phyloP scores from a whole-genome alignment of 2,888 invertebrate genomes.

The Metacarcinus magister region DNA sequence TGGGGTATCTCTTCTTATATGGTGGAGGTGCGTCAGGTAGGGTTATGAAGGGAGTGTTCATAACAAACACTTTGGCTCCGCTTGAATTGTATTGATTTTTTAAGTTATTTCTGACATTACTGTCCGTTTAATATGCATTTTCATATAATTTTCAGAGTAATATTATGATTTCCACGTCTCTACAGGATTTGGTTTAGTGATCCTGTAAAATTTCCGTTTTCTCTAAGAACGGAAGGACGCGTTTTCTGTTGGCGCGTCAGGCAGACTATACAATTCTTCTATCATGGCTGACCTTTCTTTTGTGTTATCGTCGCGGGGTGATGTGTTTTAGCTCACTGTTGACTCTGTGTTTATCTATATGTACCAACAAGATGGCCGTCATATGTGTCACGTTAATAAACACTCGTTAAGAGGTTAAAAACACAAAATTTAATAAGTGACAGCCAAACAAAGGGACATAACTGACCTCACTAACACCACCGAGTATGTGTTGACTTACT shows the following conservation, averaged over 20 bases:
- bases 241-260: neutral
- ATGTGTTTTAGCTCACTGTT: neutral
- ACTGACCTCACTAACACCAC: too few species aligned
- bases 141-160: neutral
- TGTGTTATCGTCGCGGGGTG: neutral
- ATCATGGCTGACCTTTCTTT: too few species aligned
- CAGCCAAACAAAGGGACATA: too few species aligned
- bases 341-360: neutral
- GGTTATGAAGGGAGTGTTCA: too few species aligned
- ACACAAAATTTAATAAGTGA: too few species aligned
- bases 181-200: neutral
- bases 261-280: neutral
- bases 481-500: too few species aligned
- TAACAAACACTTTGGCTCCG: too few species aligned
- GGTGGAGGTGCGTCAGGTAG: too few species aligned
- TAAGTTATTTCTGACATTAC: too few species aligned
- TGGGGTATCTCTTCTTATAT: too few species aligned
- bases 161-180: neutral
- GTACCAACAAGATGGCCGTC: neutral
- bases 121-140: neutral
- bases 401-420: too few species aligned
- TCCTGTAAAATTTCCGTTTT: neutral
- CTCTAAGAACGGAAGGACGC: neutral
- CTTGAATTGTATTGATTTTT: too few species aligned
- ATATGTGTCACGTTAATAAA: neutral